A percentile compares a stretch with the other conserved stretches of the same genome.
phyloP scores from a whole-genome alignment of 1,140 invertebrate genomes.

The Colletes gigas region DNA sequence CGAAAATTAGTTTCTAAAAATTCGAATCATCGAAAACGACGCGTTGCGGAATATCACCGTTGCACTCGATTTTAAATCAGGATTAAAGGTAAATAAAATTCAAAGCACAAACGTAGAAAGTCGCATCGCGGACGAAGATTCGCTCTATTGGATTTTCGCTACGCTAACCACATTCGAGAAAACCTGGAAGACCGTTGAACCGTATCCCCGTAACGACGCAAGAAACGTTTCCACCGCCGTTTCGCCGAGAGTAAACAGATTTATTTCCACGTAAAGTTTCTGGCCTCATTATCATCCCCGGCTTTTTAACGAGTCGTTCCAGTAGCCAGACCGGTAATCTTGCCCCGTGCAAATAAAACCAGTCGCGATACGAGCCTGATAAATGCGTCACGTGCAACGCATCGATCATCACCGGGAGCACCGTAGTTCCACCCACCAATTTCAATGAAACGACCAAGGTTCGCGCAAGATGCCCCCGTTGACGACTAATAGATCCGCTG shows the following conservation, averaged over 20 bases:
- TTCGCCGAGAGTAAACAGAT: neutral
- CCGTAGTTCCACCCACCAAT: neutral
- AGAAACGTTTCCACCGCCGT: neutral
- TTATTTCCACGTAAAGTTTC: neutral
- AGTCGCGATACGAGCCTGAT: neutral
- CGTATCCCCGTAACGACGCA: neutral
- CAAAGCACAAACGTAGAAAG: too few relatives aligned
- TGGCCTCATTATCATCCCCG: neutral
- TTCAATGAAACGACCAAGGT: neutral
- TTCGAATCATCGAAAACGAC: too few relatives aligned
- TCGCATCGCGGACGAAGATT: too few relatives aligned
- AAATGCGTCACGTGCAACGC: neutral
- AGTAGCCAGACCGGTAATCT: neutral
- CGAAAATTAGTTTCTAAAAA: too few relatives aligned
- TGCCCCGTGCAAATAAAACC: neutral
- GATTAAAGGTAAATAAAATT: too few relatives aligned
- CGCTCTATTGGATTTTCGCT: too few relatives aligned
- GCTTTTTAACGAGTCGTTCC: neutral
- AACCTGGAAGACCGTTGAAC: neutral
- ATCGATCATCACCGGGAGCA: conserved; percentile 18
- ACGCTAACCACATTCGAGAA: too few relatives aligned
- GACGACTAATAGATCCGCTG: neutral
- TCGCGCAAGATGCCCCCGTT: conserved; percentile 28
- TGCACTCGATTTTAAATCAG: too few relatives aligned
- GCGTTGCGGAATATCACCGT: too few relatives aligned